phyloP scores from a whole-genome alignment of 92 coral and sea anemone genomes.

The Isaurus tuberculatus region DNA sequence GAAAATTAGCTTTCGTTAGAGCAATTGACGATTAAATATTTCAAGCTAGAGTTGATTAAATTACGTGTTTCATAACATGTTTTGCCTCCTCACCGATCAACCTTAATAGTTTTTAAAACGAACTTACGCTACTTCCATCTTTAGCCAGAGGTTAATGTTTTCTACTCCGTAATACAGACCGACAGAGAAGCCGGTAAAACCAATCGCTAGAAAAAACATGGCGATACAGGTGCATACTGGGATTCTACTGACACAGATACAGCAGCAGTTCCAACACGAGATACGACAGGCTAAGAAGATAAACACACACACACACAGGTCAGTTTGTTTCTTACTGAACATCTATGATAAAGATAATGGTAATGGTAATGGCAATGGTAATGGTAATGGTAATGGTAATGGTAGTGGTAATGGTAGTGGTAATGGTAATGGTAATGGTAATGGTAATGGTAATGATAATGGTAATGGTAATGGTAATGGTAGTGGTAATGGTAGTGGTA shows the following conservation, averaged over 20 bases:
- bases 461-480: no score
- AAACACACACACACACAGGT: not conserved
- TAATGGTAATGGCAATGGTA: not conserved
- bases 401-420: no score
- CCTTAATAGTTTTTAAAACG: no score
- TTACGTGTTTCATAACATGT: no score
- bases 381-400: no score
- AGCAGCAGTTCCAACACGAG: constrained; percentile 85
- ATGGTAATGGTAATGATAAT: no score
- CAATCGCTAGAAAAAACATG: constrained; percentile 75
- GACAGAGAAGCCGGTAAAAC: constrained; percentile 86
- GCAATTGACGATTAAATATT: no score
- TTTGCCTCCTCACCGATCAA: no score
- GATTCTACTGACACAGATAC: constrained; percentile 86
- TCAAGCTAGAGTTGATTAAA: no score
- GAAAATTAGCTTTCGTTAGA: no score
- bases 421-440: no score
- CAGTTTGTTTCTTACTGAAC: not conserved
- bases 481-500: no score
- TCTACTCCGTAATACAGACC: constrained; percentile 82
- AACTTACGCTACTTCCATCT: constrained; percentile 93
- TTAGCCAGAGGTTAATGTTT: constrained; percentile 82
- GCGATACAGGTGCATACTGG: constrained; percentile 86
- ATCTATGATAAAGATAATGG: not conserved
- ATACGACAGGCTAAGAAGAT: constrained; percentile 77